Evolutionary conservation across 1,140 invertebrate species (phyloP), one percentile per base, ranked within the genome.

Genomic region (Saccostrea echinata): DNA sequence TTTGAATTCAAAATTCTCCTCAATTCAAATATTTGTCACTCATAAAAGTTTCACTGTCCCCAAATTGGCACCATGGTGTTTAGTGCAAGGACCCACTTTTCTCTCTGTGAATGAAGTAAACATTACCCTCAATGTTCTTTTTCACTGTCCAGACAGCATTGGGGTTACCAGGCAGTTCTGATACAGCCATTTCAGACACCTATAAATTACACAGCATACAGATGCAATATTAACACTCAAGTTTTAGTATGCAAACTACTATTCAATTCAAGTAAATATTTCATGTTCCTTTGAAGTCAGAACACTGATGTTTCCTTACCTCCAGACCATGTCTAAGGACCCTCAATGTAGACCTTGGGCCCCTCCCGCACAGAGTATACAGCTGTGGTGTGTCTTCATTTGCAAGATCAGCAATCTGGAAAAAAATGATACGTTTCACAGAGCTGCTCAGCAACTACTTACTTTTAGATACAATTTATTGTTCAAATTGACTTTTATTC

Each of bases 91-190:
- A 76, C 68, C 68, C 68, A 76, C 68, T 30, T 33, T 76, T 76
- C 11, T 76, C 68, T 76, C 68, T 76, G 68, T 76, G 27, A 76
- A 76, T 76, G 16, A 76, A 76, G 68, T 76, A 76, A 76, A 61
- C 52, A 84, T 97, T 95, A 98, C 98, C 98, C 96, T 99, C 99
- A 94, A 97, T 96, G 95, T 98, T 97, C 94, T 97, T 96, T 95
- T 99, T 99, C 1, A 99, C 99, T 53, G 99, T 99, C 99, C 99
- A 99, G 9, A 99, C 99, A 93, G 99, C 99, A 96, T 99, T 99
- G 13, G 99, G 99, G 95, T 99, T 99, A 94, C 99, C 99, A 18
- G 99, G 99, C 89, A 99, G 95, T 95, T 99, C 99, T 81, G 98
- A 99, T 4, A 99, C 98, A 91, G 99, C 99, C 99, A 99, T 99